These are phyloP conservation scores for Muscicapa adusta DNA, from an alignment of 2,113 vertebrate genomes.

Conservation along the genomic window DNA sequence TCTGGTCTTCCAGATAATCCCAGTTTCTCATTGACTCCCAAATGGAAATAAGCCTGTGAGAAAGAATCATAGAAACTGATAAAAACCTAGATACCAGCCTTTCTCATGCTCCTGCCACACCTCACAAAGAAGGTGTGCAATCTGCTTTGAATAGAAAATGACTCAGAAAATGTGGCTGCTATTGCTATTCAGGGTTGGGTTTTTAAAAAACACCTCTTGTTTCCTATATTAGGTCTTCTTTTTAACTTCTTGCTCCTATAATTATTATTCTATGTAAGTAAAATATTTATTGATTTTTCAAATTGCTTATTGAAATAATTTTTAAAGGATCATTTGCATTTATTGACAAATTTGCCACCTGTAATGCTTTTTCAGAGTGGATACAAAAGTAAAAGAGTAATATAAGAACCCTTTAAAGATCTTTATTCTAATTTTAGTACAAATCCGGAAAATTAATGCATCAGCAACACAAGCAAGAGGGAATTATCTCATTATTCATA, in stretches of 20 bases:
- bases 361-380: not conserved
- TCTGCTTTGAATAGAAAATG: not conserved
- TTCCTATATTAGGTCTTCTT: not conserved
- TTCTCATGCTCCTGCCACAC: not conserved
- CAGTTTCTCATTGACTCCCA: conserved; percentile 93
- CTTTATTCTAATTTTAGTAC: not conserved
- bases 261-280: not conserved
- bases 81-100: not conserved
- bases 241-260: not conserved
- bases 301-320: not conserved
- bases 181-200: not conserved
- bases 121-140: not conserved
- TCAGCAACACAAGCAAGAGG: not conserved
- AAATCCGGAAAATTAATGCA: not conserved
- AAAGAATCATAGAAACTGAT: not conserved
- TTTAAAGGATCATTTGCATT: not conserved
- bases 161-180: not conserved
- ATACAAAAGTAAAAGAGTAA: not conserved
- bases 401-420: not conserved
- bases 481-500: not conserved
- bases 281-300: not conserved
- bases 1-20: conserved; percentile 92
- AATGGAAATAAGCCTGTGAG: conserved; percentile 90
- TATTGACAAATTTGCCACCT: not conserved
- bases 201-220: not conserved